phyloP scores from a whole-genome alignment of 2,113 vertebrate species.

The Tupaia tana region DNA sequence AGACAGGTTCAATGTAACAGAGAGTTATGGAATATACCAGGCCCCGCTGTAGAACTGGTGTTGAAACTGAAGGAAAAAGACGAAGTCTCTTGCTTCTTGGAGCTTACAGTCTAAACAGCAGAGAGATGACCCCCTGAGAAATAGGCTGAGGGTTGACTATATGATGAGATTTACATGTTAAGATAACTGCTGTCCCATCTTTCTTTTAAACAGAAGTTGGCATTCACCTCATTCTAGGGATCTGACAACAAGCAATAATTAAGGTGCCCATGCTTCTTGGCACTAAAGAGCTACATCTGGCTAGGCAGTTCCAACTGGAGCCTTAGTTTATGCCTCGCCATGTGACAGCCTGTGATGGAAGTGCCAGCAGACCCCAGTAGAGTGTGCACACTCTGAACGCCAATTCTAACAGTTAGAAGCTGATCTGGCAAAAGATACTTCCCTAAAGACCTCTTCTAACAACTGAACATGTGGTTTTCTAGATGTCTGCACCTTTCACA shows the following conservation, averaged over 20 bases:
- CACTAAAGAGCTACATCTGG: background rate
- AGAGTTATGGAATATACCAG: background rate
- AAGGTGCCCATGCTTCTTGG: background rate
- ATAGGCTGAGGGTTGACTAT: background rate
- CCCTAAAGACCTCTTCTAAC: background rate
- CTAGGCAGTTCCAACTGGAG: background rate
- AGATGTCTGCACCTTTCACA: constrained; percentile 14
- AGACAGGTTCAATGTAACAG: background rate
- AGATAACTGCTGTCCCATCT: background rate
- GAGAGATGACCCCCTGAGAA: background rate
- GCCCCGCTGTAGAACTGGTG: background rate
- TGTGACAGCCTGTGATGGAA: background rate
- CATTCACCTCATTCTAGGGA: constrained; percentile 3
- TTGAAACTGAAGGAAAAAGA: constrained; percentile 10
- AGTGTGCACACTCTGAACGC: background rate
- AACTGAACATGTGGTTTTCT: constrained; percentile 37
- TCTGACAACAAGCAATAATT: background rate
- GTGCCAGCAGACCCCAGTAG: background rate
- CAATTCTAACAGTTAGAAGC: constrained; percentile 49
- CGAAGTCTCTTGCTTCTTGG: background rate
- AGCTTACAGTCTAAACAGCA: background rate
- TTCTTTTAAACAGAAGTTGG: background rate
- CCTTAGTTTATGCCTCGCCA: background rate
- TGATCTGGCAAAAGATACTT: constrained; percentile 49
- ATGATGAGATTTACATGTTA: background rate